These are phyloP conservation scores for Synchiropus splendidus DNA, from an alignment of 2,113 vertebrate genomes.

Conservation along the genomic window DNA sequence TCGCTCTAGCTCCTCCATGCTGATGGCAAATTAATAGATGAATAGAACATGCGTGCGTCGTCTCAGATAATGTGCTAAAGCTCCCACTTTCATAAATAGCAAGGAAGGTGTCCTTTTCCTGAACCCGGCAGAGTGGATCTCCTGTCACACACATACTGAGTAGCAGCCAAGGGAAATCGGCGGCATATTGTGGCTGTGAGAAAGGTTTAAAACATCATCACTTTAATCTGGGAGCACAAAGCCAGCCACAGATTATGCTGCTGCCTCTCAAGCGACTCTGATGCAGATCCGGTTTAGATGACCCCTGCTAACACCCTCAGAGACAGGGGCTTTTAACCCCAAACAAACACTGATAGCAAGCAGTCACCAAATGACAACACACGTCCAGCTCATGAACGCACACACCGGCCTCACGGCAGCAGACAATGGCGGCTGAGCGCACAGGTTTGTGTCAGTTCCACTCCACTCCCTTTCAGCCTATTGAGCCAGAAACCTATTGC, in stretches of 20 bases:
- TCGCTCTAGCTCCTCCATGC: background rate
- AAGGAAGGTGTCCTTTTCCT: constrained; percentile 9
- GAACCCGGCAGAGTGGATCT: constrained; percentile 34
- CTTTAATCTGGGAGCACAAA: constrained; percentile 64
- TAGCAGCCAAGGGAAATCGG: constrained; percentile 59
- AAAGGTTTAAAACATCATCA: constrained; percentile 64
- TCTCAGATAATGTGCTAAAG: constrained; percentile 11
- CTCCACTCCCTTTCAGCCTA: constrained; percentile 33
- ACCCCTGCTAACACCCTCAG: constrained; percentile 54
- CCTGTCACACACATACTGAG: constrained; percentile 21
- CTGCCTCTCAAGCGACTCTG: constrained; percentile 56
- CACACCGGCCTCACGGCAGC: constrained; percentile 3
- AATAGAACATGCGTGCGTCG: constrained; percentile 4
- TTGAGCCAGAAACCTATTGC: constrained; percentile 28
- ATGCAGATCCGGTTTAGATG: constrained; percentile 60
- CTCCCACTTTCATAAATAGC: constrained; percentile 7
- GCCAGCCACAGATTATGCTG: constrained; percentile 59
- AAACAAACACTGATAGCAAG: constrained; percentile 46
- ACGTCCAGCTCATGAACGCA: constrained; percentile 8
- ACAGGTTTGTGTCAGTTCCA: constrained; percentile 40
- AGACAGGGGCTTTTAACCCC: constrained; percentile 53
- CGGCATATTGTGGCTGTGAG: constrained; percentile 59
- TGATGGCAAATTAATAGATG: constrained; percentile 10
- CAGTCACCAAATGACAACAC: constrained; percentile 32
- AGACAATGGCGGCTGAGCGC: constrained; percentile 37